These are phyloP conservation scores for western clawed frog (Xenopus tropicalis) DNA, from an alignment of 2,113 vertebrate species.

Conservation along the genomic window DNA sequence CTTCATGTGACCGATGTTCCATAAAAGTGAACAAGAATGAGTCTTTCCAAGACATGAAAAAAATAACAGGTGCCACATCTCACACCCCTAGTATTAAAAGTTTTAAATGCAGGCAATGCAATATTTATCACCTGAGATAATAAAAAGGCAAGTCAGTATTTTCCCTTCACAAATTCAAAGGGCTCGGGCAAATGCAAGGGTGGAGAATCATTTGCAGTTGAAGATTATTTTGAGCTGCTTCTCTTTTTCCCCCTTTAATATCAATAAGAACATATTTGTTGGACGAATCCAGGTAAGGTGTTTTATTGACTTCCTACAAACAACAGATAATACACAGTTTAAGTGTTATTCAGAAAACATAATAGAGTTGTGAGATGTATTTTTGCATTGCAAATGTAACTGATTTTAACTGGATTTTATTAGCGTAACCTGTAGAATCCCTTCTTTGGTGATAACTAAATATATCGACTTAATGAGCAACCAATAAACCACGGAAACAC, in stretches of 20 bases:
- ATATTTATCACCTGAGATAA: slow-evolving; percentile 67
- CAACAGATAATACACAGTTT: background rate
- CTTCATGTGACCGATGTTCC: background rate
- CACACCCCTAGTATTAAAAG: slow-evolving; percentile 58
- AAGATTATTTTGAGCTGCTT: slow-evolving; percentile 16
- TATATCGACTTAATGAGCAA: slow-evolving; percentile 65
- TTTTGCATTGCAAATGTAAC: no score
- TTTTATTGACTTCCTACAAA: background rate
- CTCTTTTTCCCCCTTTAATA: slow-evolving; percentile 9
- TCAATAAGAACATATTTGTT: slow-evolving; percentile 18
- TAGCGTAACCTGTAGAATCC: slow-evolving; percentile 30
- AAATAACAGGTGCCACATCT: slow-evolving; percentile 44
- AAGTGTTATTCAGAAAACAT: background rate
- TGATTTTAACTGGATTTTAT: no score
- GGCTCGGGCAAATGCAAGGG: slow-evolving; percentile 47
- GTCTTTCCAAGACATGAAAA: slow-evolving; percentile 5
- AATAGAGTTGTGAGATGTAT: background rate
- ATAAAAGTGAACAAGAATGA: slow-evolving; percentile 1
- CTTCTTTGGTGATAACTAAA: slow-evolving; percentile 61
- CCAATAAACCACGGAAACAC: slow-evolving; percentile 56
- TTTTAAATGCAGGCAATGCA: slow-evolving; percentile 63
- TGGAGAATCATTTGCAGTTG: slow-evolving; percentile 25
- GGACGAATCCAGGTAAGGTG: slow-evolving; percentile 45
- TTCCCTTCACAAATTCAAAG: slow-evolving; percentile 54
- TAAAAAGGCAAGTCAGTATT: slow-evolving; percentile 58